Conservation (phyloP, 2,113 vertebrate species). For the Vimba vimba region DNA sequence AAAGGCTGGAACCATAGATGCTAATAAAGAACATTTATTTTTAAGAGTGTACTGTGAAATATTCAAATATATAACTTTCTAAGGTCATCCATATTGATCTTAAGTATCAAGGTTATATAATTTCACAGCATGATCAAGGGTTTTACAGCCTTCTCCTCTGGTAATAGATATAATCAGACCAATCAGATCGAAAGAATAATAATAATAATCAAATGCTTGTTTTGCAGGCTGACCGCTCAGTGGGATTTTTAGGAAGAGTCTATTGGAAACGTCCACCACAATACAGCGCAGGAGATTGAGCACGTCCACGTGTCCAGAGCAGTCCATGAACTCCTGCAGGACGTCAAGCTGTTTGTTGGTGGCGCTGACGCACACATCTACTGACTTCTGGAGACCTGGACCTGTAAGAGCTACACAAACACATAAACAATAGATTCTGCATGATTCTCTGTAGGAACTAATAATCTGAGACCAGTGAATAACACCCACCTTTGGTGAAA, state of each 20-base stretch:
- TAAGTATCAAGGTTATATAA: not conserved
- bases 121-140: too few relatives aligned
- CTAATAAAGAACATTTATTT: too few relatives aligned
- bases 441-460: not conserved
- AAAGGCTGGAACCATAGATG: too few relatives aligned
- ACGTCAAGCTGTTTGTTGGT: conserved; percentile 80
- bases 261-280: conserved; percentile 90
- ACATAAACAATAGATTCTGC: not conserved
- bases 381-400: conserved; percentile 82
- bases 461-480: conserved; percentile 1
- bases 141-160: not conserved
- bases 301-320: conserved; percentile 77
- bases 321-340: conserved; percentile 70
- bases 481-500: conserved; percentile 86
- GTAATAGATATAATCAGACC: not conserved
- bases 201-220: conserved; percentile 5
- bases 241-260: conserved; percentile 87
- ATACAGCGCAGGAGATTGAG: conserved; percentile 86
- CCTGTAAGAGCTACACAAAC: conserved; percentile 83
- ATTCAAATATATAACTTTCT: not conserved
- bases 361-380: conserved; percentile 80
- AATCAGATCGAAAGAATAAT: not conserved
- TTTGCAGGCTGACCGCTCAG: conserved; percentile 80
- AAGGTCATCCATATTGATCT: not conserved
- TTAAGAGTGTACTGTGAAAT: not conserved